These are phyloP conservation scores for Coendou prehensilis DNA, from an alignment of 2,797 vertebrate species.

Conservation along the genomic window DNA sequence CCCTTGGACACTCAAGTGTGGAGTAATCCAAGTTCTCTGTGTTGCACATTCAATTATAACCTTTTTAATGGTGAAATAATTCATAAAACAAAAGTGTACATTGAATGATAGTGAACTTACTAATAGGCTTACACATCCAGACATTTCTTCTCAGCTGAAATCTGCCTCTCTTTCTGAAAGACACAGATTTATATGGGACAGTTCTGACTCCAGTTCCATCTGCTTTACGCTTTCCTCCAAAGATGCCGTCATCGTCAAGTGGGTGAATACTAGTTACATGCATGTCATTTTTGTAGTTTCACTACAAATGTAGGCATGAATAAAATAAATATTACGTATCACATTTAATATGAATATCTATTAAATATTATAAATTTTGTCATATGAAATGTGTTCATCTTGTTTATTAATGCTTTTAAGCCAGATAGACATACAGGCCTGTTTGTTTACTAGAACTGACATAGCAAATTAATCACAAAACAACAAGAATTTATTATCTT, in stretches of 20 bases:
- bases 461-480: neutral
- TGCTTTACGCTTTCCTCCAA: neutral
- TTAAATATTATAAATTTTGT: neutral
- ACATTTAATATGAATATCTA: neutral
- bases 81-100: neutral
- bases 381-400: neutral
- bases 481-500: neutral
- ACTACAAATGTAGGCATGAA: neutral
- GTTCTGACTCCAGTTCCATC: neutral
- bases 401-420: neutral
- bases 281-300: neutral
- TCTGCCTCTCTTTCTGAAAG: neutral
- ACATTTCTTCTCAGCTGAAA: neutral
- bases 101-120: neutral
- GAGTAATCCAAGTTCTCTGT: neutral
- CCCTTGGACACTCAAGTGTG: neutral
- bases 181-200: neutral
- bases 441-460: neutral
- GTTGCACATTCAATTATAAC: neutral
- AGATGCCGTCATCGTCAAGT: neutral
- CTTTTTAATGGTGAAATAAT: constrained; percentile 5
- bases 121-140: neutral
- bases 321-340: neutral
- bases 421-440: neutral
- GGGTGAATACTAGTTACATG: neutral